Base-by-base conservation (phyloP, 2,888 invertebrate species). In the Nomada fucata region DNA sequence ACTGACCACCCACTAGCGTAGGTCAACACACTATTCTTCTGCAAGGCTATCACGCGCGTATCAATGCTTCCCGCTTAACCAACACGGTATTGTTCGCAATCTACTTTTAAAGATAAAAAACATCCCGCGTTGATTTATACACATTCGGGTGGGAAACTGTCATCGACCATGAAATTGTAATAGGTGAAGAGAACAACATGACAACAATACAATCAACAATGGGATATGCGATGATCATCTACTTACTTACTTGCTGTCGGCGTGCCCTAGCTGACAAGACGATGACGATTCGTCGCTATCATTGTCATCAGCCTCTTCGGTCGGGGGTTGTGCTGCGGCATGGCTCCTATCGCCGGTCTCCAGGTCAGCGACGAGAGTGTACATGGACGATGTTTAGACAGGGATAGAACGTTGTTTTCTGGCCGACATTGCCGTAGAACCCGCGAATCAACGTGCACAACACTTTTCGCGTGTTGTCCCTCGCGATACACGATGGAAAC, bases 181-280 rank as follows among this genome's bases (percentile, higher is more conserved):
- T 2, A 11, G 23, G 5, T 5, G n/a, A 13, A 3, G 2, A 2
- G n/a, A 18, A 42, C 0, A 11, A 13, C 9, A 4, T 18, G 10
- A 47, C 10, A 42, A 29, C 5, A 11, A 2, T 2, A 15, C 0
- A 15, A n/a, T 4, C 7, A 0, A n/a, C 23, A 18, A 20, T 5
- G 26, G n/a, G 11, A 53, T 44, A 42, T 7, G 13, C 47, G 42
- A 64, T 13, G 26, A 23, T 76, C 70, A 20, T 65, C 60, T 73
- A 91, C 91, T 90, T 79, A 91, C 91, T 89, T 89, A 86, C 82
- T 88, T 90, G 77, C 57, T 76, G 82, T 64, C 77, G 65, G 36
- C 70, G 77, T 76, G 70, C 64, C 86, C 87, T 91, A 90, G 77
- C 88, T 89, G 87, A 69, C 79, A 71, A 71, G 87, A 88, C 57